Evolutionary conservation across 2,797 vertebrate genomes (phyloP), one percentile per base, ranked within the genome.

Genomic region (Cottoperca gobio): DNA sequence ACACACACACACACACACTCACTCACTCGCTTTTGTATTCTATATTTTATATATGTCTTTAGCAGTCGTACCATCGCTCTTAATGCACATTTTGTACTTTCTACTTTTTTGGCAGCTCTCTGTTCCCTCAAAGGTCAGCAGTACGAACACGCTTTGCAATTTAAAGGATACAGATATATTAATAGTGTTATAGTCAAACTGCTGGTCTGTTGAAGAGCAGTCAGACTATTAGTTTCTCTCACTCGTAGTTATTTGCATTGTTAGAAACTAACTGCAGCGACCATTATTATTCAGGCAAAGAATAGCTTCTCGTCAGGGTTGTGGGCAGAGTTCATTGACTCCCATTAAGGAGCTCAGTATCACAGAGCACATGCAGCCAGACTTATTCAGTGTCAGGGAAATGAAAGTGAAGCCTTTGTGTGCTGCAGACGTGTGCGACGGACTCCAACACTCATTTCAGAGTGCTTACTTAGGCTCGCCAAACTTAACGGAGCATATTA

Each of bases 261-360:
- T 79, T 83, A 52, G 43, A 64, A 65, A 53, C 70, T 67, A 81
- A 67, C 79, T 68, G 86, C 2, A 2, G 31, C 31, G 31, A 33
- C 33, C 31, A 33, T n/a, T n/a, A n/a, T n/a, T n/a, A n/a, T n/a
- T n/a, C 77, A 23, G 64, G 31, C 63, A 62, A 67, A 76, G 86
- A 61, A 74, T 72, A 63, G 78, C 66, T 72, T 61, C 43, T 69
- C 71, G 43, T 48, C 60, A 46, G 70, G 45, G 71, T 76, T 83
- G 26, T 70, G 73, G 77, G 63, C 63, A 70, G 63, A 87, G 88
- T 86, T 88, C 80, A 87, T 43, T 37, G 81, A 81, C 83, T 90
- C 79, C 76, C 37, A 84, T 87, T 84, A 87, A 78, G 73, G 46
- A 75, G 58, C 81, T 87, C 74, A 61, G 82, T 74, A 82, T 84